Evolutionary conservation across 2,113 vertebrate genomes (phyloP).

Genomic region (Phrynosoma platyrhinos): DNA sequence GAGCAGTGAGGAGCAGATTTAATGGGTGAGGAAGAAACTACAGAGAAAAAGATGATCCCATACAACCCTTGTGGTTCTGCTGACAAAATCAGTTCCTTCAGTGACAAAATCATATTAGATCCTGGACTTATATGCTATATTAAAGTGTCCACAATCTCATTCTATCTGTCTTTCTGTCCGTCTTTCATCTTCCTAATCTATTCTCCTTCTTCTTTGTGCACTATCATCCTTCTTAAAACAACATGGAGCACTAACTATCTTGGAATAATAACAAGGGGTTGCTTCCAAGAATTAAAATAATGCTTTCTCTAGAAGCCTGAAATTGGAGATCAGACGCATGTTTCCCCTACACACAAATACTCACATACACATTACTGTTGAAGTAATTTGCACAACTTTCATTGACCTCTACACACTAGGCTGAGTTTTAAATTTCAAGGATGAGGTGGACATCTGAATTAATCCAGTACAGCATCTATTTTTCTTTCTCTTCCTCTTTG

Average conservation of each 20-base stretch:
- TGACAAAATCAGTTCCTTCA: too few species aligned
- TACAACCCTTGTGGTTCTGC: too few species aligned
- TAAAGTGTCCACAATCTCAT: too few species aligned
- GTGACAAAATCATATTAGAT: too few species aligned
- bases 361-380: neutral
- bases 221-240: neutral
- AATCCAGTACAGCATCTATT: slow-evolving; percentile 27
- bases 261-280: neutral
- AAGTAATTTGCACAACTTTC: slow-evolving; percentile 31
- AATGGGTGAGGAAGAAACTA: neutral
- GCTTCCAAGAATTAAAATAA: slow-evolving; percentile 30
- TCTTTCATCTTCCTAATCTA: neutral
- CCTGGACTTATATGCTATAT: too few species aligned
- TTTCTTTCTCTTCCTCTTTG: slow-evolving; percentile 33
- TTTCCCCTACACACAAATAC: neutral
- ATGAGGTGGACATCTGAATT: slow-evolving; percentile 51
- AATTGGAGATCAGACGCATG: neutral
- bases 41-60: neutral
- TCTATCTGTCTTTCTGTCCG: too few species aligned
- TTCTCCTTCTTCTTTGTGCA: neutral
- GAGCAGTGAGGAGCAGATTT: too few species aligned
- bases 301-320: neutral
- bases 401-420: slow-evolving; percentile 45
- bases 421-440: slow-evolving; percentile 47
- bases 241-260: slow-evolving; percentile 6